Evolutionary conservation across 2,888 invertebrate species (phyloP), one percentile per base, ranked within the genome.

Genomic region (Erannis defoliaria): DNA sequence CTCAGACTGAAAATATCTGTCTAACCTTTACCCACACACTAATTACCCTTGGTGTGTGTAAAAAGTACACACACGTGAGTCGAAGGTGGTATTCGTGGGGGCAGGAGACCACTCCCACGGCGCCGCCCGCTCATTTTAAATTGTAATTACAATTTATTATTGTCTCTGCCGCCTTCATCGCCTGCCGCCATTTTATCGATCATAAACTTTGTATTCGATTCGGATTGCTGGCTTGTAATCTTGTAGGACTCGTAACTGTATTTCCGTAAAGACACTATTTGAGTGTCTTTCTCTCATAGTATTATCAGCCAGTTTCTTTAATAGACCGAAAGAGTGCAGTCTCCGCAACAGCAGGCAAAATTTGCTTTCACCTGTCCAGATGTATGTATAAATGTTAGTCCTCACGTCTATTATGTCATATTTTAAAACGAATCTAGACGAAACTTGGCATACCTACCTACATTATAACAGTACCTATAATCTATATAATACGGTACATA

Each of bases 81-180:
- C 61, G 75, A 76, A 86, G 86, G 86, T 86, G 85, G 85, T 78
- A 46, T 29, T 43, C 81, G 63, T 76, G 85, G 85, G 85, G 86
- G 84, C 81, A 80, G 72, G 77, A 84, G 84, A 90, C 91, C 90
- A 84, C 91, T 81, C 92, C 91, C 89, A 73, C 89, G 82, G 80
- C 85, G 86, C 84, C 91, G 91, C 92, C 92, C 88, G 92, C 91
- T 93, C 91, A 93, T 93, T 93, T 93, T 90, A 93, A 93, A 92
- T 91, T 92, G 93, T 93, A 93, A 93, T 93, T 91, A 91, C 91
- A 89, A 91, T 92, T 90, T 91, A 93, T 93, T 93, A 90, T 91
- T 92, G 92, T 92, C 91, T 92, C 89, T 91, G 89, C 89, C 90
- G 91, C 91, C 91, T 91, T 90, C 90, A 80, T 77, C 82, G 81